These are phyloP conservation scores for Hyperoplus immaculatus DNA, from an alignment of 2,797 vertebrate genomes.

Conservation along the genomic window DNA sequence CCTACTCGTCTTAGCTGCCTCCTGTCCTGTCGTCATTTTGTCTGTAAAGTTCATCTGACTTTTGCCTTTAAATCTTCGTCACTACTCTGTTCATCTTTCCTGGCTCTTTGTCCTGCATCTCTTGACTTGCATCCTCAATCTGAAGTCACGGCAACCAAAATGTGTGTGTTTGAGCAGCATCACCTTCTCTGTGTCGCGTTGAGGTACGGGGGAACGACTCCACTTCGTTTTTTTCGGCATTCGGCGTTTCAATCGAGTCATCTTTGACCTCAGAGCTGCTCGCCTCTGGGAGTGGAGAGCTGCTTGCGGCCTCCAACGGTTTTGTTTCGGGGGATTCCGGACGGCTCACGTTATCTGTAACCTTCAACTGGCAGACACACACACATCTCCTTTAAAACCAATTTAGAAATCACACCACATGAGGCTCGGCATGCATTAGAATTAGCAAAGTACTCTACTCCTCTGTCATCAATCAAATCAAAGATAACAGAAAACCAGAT, in stretches of 20 bases:
- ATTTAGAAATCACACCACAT: slow-evolving; percentile 6
- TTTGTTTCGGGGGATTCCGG: slow-evolving; percentile 20
- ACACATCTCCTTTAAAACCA: slow-evolving; percentile 32
- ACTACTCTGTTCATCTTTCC: neutral
- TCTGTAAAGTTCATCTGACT: slow-evolving; percentile 3
- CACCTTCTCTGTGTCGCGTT: slow-evolving; percentile 49
- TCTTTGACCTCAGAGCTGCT: slow-evolving; percentile 32
- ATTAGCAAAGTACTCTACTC: neutral
- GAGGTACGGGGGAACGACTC: slow-evolving; percentile 3
- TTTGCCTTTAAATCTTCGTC: neutral
- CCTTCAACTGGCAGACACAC: slow-evolving; percentile 50
- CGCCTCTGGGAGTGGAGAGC: slow-evolving; percentile 13
- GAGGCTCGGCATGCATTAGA: slow-evolving; percentile 5
- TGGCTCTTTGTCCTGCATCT: slow-evolving; percentile 12
- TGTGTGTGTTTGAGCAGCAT: slow-evolving; percentile 8
- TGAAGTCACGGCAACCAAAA: neutral
- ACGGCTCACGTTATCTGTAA: slow-evolving; percentile 22
- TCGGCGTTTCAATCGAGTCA: slow-evolving; percentile 29
- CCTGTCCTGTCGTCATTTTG: neutral
- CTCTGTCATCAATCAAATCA: neutral
- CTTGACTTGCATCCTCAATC: neutral
- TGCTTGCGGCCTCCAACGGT: slow-evolving; percentile 4
- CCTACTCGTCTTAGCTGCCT: slow-evolving; percentile 6
- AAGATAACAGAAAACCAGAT: neutral
- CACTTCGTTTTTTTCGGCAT: slow-evolving; percentile 3